A percentile compares a stretch with the other conserved stretches of the same genome.
phyloP scores from a whole-genome alignment of 2,113 vertebrate species.

The Pomatostomus ruficeps region DNA sequence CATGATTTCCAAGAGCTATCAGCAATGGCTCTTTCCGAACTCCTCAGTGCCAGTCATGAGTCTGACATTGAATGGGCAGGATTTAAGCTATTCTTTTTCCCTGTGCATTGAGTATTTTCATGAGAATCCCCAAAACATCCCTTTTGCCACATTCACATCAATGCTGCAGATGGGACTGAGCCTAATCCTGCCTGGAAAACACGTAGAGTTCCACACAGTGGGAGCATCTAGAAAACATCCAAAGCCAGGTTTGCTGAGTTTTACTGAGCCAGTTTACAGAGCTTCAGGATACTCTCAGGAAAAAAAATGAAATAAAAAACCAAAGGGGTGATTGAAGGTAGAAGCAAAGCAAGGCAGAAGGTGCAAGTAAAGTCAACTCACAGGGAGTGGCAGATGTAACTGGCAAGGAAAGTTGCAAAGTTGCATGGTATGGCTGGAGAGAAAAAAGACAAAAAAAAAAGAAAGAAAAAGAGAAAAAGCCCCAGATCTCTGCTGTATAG shows the following conservation, averaged over 20 bases:
- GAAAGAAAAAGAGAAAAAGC: fast-evolving
- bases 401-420: not conserved
- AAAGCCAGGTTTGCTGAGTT: not conserved
- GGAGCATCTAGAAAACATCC: not conserved
- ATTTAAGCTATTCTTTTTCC: not conserved
- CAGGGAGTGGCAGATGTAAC: fast-evolving
- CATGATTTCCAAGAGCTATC: not conserved
- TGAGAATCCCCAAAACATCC: not conserved
- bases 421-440: not conserved
- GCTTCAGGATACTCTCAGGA: not conserved
- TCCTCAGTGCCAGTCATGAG: not conserved
- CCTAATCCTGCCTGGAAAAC: not conserved
- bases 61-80: not conserved
- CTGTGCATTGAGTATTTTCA: not conserved
- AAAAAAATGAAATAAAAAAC: not conserved
- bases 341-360: not conserved
- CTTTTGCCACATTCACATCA: not conserved
- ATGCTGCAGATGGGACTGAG: not conserved
- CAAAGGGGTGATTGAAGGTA: not conserved
- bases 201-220: not conserved
- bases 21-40: not conserved
- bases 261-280: not conserved
- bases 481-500: not conserved
- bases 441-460: no score
- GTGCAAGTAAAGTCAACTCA: not conserved